Conservation (phyloP, 2,797 vertebrate species). For the Anolis apletophallus region DNA sequence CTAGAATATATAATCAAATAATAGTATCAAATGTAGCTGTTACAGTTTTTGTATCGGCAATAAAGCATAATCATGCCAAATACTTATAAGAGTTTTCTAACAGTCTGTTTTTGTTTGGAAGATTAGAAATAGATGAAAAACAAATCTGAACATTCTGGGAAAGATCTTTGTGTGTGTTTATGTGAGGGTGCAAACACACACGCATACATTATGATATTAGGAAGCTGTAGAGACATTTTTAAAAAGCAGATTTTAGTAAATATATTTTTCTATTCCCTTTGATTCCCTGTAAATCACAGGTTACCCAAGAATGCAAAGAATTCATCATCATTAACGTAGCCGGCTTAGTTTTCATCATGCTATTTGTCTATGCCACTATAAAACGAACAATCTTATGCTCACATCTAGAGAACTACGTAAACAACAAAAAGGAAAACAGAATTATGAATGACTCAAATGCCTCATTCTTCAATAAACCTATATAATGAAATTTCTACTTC, state of each 20-base stretch:
- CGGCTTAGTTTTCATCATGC: not conserved
- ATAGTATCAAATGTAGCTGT: conserved; percentile 41
- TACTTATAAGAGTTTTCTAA: conserved; percentile 17
- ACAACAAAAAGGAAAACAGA: not conserved
- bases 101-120: conserved; percentile 36
- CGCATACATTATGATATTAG: not conserved
- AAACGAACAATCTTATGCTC: not conserved
- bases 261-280: not conserved
- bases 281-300: not conserved
- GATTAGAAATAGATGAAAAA: conserved; percentile 37
- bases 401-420: not conserved
- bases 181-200: not conserved
- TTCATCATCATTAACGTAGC: not conserved
- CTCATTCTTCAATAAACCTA: not conserved
- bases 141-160: not conserved
- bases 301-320: not conserved
- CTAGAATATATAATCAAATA: conserved; percentile 62
- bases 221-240: conserved; percentile 1
- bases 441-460: not conserved
- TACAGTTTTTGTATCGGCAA: conserved; percentile 39
- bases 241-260: not conserved
- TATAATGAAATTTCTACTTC: not conserved
- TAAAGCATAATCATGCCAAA: conserved; percentile 15
- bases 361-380: not conserved
- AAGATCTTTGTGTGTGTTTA: not conserved